phyloP scores from a whole-genome alignment of 2,797 vertebrate genomes.

The Sebastes minor region DNA sequence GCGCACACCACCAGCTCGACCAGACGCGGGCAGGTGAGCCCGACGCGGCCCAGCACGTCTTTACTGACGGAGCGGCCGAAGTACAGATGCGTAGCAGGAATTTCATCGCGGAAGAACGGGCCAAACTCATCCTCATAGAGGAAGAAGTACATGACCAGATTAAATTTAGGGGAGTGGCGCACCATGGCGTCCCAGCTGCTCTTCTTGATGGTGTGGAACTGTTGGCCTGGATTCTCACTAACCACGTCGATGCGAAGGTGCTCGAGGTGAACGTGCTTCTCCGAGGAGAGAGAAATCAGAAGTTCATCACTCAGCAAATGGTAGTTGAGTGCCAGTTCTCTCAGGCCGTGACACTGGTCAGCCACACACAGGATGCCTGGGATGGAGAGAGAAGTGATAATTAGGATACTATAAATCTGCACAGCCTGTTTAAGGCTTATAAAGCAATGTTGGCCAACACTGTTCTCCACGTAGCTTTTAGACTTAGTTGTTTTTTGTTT shows the following conservation, averaged over 20 bases:
- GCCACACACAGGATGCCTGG: slow-evolving; percentile 96
- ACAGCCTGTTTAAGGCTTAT: not conserved
- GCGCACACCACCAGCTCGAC: slow-evolving; percentile 97
- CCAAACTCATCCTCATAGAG: slow-evolving; percentile 97
- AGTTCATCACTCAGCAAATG: slow-evolving; percentile 94
- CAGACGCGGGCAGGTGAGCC: slow-evolving; percentile 92
- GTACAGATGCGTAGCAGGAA: slow-evolving; percentile 94
- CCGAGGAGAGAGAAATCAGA: slow-evolving; percentile 93
- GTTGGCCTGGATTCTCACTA: slow-evolving; percentile 93
- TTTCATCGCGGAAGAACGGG: slow-evolving; percentile 94
- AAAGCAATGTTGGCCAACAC: not conserved
- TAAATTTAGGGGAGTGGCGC: slow-evolving; percentile 96
- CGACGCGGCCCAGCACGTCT: slow-evolving; percentile 93
- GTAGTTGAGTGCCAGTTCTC: slow-evolving; percentile 95
- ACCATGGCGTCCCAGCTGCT: slow-evolving; percentile 98
- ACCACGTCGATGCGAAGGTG: slow-evolving; percentile 97
- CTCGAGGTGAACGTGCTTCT: slow-evolving; percentile 94
- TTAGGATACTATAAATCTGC: not conserved
- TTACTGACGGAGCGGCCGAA: slow-evolving; percentile 97
- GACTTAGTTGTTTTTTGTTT: not conserved
- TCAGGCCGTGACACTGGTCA: slow-evolving; percentile 94
- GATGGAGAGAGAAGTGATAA: not conserved
- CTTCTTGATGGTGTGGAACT: slow-evolving; percentile 94
- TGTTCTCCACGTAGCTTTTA: not conserved
- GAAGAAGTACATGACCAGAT: slow-evolving; percentile 98